Base-by-base conservation (phyloP, 2,797 vertebrate species). In the Alfaro cultratus region DNA sequence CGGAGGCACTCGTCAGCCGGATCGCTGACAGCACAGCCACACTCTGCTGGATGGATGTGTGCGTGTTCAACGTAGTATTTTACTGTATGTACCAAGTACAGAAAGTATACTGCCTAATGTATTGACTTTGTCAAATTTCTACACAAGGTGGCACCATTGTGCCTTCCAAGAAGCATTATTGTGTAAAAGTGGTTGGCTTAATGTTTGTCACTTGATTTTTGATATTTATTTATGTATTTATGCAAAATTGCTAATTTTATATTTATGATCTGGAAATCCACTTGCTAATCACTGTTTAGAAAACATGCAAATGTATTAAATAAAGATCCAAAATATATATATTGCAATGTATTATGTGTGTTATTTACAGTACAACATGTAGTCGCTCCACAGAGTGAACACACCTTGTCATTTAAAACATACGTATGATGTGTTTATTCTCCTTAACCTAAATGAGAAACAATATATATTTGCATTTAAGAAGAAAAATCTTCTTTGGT, bases 51-150 rank as follows among this genome's bases (percentile, higher is more conserved):
- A 76, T 74, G 31, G 12, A 85, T 67, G 76, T 49, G 34, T 77
- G 45, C 8, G 71, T 43, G 79, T 83, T 74, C 72, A 78, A 31
- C 5, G 53, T 10, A 29, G 49, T 34, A 72, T 43, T 51, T 83
- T 80, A 81, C 85, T 85, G 91, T 93, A 91, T 94, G 94, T 94
- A 92, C 93, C 43, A 51, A 89, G 92, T 92, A 94, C 91, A 93
- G 47, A 80, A 73, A 80, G 78, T 71, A 18, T 64, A 85, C 82
- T 34, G 2, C 31, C 84, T 47, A 3, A 1, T 88, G 85, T 73
- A 80, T 80, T 90, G 85, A 87, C 86, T 62, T 79, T 64, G 84
- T 87, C 62, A 89, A 53, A 16, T 79, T 85, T 84, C 13, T 80
- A 85, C 91, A 89, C 53, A 60, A 75, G 80, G 23, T 84, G 85